A percentile compares a stretch with the other conserved stretches of the same genome.
Evolutionary conservation across 2,797 vertebrate species (phyloP).

Genomic region (Pempheris klunzingeri): DNA sequence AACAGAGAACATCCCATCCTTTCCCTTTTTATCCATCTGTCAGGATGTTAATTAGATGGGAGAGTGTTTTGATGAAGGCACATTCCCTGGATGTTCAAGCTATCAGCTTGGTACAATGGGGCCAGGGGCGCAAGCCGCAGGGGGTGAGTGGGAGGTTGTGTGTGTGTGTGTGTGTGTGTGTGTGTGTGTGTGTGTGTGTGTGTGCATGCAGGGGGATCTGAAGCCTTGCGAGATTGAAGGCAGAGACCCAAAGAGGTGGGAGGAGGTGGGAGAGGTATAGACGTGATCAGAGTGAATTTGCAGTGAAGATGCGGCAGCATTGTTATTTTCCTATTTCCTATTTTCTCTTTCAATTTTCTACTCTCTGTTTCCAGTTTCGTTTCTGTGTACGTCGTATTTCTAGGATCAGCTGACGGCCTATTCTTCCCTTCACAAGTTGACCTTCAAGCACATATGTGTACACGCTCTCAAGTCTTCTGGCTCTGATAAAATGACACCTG

Average conservation of each 20-base stretch:
- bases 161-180: constrained; percentile 44
- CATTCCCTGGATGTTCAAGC: constrained; percentile 80
- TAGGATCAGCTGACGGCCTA: neutral
- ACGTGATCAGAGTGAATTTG: constrained; percentile 49
- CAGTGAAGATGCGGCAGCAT: constrained; percentile 14
- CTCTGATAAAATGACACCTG: constrained; percentile 6
- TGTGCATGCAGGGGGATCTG: constrained; percentile 51
- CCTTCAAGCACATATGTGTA: constrained; percentile 8
- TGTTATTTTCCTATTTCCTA: constrained; percentile 36
- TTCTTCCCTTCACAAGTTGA: neutral
- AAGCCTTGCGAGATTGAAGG: constrained; percentile 67
- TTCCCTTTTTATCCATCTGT: constrained; percentile 49
- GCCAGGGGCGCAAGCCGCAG: constrained; percentile 59
- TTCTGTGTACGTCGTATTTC: too few species aligned
- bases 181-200: constrained; percentile 32
- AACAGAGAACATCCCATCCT: constrained; percentile 29
- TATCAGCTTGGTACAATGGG: constrained; percentile 74
- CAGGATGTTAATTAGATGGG: constrained; percentile 66
- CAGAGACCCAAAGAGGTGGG: constrained; percentile 56
- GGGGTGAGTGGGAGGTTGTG: constrained; percentile 63
- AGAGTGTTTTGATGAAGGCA: constrained; percentile 78
- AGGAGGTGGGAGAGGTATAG: constrained; percentile 24
- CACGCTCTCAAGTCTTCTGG: constrained; percentile 1
- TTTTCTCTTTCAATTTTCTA: constrained; percentile 3
- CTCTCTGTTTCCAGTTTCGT: too few species aligned